These are phyloP conservation scores for Crenichthys baileyi DNA, from an alignment of 2,797 vertebrate species.

Conservation along the genomic window DNA sequence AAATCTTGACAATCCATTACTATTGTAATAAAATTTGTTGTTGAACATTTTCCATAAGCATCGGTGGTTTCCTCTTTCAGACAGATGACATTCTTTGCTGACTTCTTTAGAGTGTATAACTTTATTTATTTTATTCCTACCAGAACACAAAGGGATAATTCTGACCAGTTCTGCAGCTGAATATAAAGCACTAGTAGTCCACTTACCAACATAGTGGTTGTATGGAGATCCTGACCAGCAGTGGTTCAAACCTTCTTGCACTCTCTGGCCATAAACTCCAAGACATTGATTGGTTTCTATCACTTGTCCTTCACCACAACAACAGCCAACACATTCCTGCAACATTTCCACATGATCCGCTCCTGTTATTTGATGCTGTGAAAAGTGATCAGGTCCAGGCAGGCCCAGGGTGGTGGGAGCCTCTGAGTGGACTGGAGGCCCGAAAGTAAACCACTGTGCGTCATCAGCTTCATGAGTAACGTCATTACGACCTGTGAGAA, in stretches of 20 bases:
- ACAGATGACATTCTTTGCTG: too few relatives aligned
- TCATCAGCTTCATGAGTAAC: background rate
- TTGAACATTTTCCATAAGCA: background rate
- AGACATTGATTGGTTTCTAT: constrained; percentile 33
- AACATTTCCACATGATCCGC: constrained; percentile 1
- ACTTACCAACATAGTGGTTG: constrained; percentile 47
- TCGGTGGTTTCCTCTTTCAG: background rate
- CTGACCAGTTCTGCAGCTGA: background rate
- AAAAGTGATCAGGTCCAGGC: background rate
- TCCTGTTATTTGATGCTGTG: constrained; percentile 10
- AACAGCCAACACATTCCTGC: background rate
- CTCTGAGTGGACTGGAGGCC: constrained; percentile 12
- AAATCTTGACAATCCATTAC: background rate
- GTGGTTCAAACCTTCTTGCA: constrained; percentile 15
- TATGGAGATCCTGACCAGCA: constrained; percentile 47
- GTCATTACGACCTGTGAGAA: constrained; percentile 24
- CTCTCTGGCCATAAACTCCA: constrained; percentile 42
- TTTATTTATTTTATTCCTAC: background rate
- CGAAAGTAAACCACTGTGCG: constrained; percentile 20
- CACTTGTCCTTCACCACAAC: background rate
- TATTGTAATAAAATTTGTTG: background rate
- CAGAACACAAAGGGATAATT: background rate
- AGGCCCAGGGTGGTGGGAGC: constrained; percentile 3
- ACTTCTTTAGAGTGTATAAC: background rate
- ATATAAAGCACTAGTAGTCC: background rate